Evolutionary conservation across 1,140 invertebrate species (phyloP).

Genomic region (Mesaphorura yosii): DNA sequence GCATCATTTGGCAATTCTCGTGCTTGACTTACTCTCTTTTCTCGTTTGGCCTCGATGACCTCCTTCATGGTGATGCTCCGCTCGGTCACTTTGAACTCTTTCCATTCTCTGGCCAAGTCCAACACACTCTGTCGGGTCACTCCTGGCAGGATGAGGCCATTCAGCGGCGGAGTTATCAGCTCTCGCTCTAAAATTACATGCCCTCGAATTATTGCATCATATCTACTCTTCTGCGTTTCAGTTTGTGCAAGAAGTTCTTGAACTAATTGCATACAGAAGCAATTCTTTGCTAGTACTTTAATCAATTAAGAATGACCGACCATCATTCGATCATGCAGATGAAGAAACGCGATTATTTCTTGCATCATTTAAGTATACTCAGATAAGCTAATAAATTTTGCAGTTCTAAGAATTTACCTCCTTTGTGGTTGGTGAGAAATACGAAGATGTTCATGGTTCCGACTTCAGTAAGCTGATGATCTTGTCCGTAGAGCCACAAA

Average conservation of each 20-base stretch:
- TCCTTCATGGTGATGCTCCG: slow-evolving; percentile 74
- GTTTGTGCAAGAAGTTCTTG: no score
- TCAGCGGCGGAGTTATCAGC: slow-evolving; percentile 81
- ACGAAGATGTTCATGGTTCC: slow-evolving; percentile 99
- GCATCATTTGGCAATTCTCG: no score
- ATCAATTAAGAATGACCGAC: no score
- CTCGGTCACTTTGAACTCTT: slow-evolving; percentile 76
- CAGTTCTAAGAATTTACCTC: no score
- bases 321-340: no score
- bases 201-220: no score
- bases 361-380: no score
- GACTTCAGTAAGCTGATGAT: slow-evolving; percentile 91
- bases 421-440: slow-evolving; percentile 72
- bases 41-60: slow-evolving; percentile 55
- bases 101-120: slow-evolving; percentile 67
- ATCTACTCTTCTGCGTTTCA: no score
- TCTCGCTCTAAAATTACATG: slow-evolving; percentile 77
- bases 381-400: no score
- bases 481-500: slow-evolving; percentile 89
- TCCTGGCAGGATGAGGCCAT: slow-evolving; percentile 85
- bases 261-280: no score
- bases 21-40: slow-evolving; percentile 65
- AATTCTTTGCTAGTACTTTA: no score
- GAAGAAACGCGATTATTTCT: no score
- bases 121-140: slow-evolving; percentile 81